These are phyloP conservation scores for Malurus melanocephalus DNA, from an alignment of 2,113 vertebrate genomes.

Conservation along the genomic window DNA sequence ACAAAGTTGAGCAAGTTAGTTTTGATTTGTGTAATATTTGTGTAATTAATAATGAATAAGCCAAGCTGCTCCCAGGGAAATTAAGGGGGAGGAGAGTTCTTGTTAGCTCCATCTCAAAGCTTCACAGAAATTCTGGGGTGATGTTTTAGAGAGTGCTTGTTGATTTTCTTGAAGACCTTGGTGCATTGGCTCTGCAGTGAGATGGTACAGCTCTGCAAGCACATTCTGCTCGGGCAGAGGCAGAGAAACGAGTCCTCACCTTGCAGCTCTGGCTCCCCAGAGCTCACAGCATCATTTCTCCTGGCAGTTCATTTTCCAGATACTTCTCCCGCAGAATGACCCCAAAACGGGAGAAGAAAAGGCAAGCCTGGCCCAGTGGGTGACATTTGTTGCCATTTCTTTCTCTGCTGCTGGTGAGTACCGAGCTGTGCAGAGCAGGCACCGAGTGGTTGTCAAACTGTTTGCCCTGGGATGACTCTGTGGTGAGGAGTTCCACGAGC, in stretches of 20 bases:
- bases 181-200: neutral
- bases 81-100: neutral
- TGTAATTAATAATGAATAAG: neutral
- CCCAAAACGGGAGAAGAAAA: neutral
- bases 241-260: neutral
- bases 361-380: neutral
- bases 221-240: neutral
- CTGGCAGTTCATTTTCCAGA: neutral
- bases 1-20: neutral
- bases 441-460: neutral
- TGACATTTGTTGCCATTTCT: neutral
- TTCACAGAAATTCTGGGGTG: neutral
- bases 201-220: neutral
- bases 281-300: neutral
- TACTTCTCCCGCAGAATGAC: neutral
- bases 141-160: neutral
- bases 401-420: neutral
- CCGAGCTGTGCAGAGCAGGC: neutral
- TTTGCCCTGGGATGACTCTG: slow-evolving; percentile 7
- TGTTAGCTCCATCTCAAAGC: neutral
- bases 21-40: neutral
- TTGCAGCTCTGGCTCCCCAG: neutral
- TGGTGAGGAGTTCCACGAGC: neutral
- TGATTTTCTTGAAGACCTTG: neutral
- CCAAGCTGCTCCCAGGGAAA: neutral